Base-by-base conservation (phyloP, 2,113 vertebrate species). In the Cebus imitator region DNA sequence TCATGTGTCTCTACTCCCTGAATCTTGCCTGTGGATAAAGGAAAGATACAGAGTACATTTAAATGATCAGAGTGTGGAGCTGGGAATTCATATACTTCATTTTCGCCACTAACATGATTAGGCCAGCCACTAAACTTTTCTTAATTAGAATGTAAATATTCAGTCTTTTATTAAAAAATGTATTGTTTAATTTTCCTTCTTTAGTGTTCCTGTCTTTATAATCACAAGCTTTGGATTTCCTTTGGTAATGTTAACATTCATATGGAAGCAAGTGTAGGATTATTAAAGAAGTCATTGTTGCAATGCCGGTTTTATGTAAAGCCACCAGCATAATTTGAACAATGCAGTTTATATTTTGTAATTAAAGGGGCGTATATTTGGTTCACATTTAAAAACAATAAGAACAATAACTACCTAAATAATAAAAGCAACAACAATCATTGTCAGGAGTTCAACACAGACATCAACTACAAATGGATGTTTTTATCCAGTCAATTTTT, bases 401-500 rank as follows among this genome's bases (percentile, higher is more conserved):
- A 84, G 57, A 66, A 78, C 7, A 70, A 50, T 45, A 83, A 66
- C 3, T 52, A 32, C 35, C 64, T 27, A 6, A 50, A 45, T 72
- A 84, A 85, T 52, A 73, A 79, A 81, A 64, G 27, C 30, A 35
- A 16, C 0, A 88, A n/a, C 25, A 91, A 16, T 85, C 35, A 81
- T 92, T 85, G 87, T 78, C 61, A 58, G 8, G 57, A 61, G 68
- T 90, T 97, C 78, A 97, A 48, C 45, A 20, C 20, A 94, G 57
- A 13, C 52, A 87, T 87, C 87, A 88, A 58, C 35, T 70, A 52
- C 37, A 73, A 91, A 87, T 85, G 52, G 9, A 58, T 21, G 37
- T 5, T 78, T 6, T 3, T 87, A 70, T 21, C 25, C 70, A 87
- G 82, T 79, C 72, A 79, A 61, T 94, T 96, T 89, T 96, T 75